Conservation (phyloP, 1,140 invertebrate genomes). For the Apis florea region DNA sequence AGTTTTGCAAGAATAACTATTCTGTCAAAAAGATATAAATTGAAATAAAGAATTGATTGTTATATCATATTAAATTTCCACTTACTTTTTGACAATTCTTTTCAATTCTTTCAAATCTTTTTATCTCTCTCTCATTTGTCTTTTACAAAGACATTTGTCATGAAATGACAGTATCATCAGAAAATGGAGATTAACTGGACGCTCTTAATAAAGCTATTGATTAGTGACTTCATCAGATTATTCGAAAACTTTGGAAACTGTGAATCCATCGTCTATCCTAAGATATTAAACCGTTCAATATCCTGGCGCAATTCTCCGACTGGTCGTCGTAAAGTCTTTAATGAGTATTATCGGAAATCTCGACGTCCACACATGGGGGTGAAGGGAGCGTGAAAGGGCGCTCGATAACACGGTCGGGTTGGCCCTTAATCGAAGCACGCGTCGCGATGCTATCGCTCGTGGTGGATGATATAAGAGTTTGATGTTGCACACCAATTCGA, state of each 20-base stretch:
- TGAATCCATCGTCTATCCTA: neutral
- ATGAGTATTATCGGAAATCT: neutral
- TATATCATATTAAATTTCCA: no score
- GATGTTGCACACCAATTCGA: conserved; percentile 9
- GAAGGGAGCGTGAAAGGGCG: neutral
- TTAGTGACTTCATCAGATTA: neutral
- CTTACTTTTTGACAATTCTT: no score
- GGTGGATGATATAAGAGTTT: conserved; percentile 9
- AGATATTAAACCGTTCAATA: neutral
- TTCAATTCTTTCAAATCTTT: no score
- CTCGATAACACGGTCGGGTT: conserved; percentile 4
- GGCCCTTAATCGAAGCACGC: neutral
- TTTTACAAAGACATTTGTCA: no score
- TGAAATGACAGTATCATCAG: no score
- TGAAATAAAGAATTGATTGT: no score
- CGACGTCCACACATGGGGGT: no score
- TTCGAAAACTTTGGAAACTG: neutral
- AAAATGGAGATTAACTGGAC: no score
- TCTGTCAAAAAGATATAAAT: no score
- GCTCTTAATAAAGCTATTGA: neutral
- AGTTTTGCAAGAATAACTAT: no score
- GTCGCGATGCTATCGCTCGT: conserved; percentile 1
- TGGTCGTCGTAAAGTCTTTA: neutral
- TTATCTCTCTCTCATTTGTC: no score
- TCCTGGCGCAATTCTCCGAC: no score